Conservation (phyloP, 2,113 vertebrate species). For the Delphinus delphis region DNA sequence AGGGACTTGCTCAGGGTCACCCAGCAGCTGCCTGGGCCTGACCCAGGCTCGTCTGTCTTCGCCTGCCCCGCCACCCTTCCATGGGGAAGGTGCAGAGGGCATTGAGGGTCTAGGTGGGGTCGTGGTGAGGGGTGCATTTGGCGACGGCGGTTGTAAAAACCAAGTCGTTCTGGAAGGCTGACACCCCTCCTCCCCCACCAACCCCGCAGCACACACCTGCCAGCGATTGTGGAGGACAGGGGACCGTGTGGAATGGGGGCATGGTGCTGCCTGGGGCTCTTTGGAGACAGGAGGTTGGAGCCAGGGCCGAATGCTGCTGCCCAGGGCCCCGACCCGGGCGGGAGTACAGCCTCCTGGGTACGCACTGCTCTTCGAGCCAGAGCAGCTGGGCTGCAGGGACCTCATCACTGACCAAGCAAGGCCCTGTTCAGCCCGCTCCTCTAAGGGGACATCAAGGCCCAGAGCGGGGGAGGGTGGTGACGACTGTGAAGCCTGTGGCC, state of each 20-base stretch:
- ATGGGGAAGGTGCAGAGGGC: fast-evolving
- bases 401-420: neutral
- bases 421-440: neutral
- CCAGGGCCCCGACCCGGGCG: neutral
- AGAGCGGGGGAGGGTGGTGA: neutral
- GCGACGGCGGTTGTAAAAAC: neutral
- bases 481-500: neutral
- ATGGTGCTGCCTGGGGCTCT: fast-evolving
- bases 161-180: neutral
- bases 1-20: neutral
- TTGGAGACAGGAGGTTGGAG: neutral
- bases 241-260: neutral
- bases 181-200: neutral
- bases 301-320: too few relatives aligned
- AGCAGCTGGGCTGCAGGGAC: fast-evolving
- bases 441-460: neutral
- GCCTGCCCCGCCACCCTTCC: neutral
- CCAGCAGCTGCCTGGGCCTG: neutral
- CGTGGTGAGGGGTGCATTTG: neutral
- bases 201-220: neutral
- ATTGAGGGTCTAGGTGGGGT: neutral
- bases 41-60: neutral
- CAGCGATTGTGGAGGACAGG: neutral
- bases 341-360: neutral
- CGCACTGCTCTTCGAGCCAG: neutral